Percentiles rank a stretch among this genome's conserved stretches.
Evolutionary conservation across 1,140 invertebrate genomes (phyloP).

Genomic region (Atta cephalotes): DNA sequence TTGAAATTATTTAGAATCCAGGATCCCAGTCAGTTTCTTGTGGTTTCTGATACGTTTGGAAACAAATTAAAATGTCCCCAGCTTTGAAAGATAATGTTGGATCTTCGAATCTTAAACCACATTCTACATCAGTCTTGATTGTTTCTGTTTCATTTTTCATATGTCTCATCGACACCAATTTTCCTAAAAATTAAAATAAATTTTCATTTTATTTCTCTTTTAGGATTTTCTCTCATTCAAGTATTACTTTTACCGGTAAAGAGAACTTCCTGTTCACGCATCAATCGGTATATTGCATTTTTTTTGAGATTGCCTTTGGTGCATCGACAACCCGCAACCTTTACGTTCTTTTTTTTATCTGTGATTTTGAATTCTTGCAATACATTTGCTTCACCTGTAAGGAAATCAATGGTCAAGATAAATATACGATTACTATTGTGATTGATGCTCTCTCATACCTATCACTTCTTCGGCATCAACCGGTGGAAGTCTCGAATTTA

Average conservation of each 20-base stretch:
- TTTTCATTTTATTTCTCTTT: neutral
- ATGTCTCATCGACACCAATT: constrained; percentile 93
- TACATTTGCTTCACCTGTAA: constrained; percentile 94
- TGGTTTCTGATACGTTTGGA: constrained; percentile 88
- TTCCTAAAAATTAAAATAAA: constrained; percentile 86
- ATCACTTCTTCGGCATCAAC: constrained; percentile 91
- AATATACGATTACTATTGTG: neutral
- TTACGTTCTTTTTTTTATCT: constrained; percentile 93
- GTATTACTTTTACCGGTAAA: constrained; percentile 89
- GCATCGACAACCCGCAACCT: constrained; percentile 96
- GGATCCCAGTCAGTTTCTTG: constrained; percentile 94
- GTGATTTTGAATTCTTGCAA: constrained; percentile 94
- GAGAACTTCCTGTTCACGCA: constrained; percentile 91
- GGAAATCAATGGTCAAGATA: constrained; percentile 35
- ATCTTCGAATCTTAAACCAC: constrained; percentile 93
- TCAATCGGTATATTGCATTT: constrained; percentile 89
- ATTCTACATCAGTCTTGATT: constrained; percentile 95
- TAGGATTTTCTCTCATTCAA: neutral
- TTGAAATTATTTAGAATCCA: constrained; percentile 88
- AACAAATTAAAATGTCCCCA: constrained; percentile 94
- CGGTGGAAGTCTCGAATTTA: constrained; percentile 91
- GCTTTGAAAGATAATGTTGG: constrained; percentile 88
- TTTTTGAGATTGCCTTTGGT: constrained; percentile 92
- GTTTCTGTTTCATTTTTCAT: constrained; percentile 95
- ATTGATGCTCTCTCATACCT: constrained; percentile 85